phyloP scores from a whole-genome alignment of 2,797 vertebrate genomes.

The Onychomys arenicola region DNA sequence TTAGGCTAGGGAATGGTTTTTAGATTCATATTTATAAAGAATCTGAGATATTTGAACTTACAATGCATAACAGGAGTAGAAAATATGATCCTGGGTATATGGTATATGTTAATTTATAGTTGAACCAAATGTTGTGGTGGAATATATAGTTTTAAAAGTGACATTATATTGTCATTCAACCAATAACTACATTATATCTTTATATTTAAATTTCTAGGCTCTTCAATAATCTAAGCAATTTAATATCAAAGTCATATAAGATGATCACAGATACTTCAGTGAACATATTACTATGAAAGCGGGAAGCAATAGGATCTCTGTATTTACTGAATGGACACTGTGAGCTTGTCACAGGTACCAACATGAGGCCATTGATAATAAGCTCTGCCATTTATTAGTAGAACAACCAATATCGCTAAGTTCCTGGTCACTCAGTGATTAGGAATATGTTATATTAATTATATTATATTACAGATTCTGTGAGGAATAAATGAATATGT shows the following conservation, averaged over 20 bases:
- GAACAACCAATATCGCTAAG: background rate
- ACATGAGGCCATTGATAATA: background rate
- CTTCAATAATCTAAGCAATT: background rate
- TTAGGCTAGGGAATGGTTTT: background rate
- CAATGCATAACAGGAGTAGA: background rate
- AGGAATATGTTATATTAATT: background rate
- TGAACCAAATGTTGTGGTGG: background rate
- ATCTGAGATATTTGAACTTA: background rate
- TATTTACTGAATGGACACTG: background rate
- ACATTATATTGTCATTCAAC: background rate
- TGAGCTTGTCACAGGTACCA: background rate
- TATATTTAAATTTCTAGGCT: constrained; percentile 40
- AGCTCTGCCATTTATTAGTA: background rate
- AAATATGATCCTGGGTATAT: background rate
- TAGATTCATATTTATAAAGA: background rate
- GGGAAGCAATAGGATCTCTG: background rate
- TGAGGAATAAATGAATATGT: constrained; percentile 20
- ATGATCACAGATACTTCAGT: background rate
- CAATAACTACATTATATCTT: constrained; percentile 15
- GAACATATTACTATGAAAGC: background rate
- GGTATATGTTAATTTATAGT: background rate
- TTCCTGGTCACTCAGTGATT: background rate
- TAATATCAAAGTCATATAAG: background rate
- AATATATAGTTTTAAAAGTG: background rate
- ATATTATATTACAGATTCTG: background rate